phyloP scores from a whole-genome alignment of 2,888 invertebrate species.

The Magallana nippona region DNA sequence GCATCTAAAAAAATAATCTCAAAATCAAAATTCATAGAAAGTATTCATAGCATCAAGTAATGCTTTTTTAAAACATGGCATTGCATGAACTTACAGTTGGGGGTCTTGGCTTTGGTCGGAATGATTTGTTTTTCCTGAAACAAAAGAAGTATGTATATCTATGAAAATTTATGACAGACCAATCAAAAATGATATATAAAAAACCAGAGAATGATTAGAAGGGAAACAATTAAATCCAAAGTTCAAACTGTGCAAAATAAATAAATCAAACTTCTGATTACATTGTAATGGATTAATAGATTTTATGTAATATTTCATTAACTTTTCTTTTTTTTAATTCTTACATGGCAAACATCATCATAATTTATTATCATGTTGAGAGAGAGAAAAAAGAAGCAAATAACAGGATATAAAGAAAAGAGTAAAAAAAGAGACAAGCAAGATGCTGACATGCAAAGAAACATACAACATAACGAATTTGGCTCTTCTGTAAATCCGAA shows the following conservation, averaged over 20 bases:
- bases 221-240: neutral
- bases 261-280: too few relatives aligned
- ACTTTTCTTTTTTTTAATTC: neutral
- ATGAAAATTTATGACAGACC: too few relatives aligned
- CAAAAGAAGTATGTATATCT: neutral
- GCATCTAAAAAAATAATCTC: slow-evolving; percentile 82
- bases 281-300: too few relatives aligned
- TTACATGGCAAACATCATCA: neutral
- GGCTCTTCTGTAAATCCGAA: slow-evolving; percentile 74
- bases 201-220: neutral
- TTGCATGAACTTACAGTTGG: slow-evolving; percentile 85
- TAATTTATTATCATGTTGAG: neutral
- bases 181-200: neutral
- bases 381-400: slow-evolving; percentile 21
- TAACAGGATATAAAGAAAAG: neutral
- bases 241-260: too few relatives aligned
- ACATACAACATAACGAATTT: slow-evolving; percentile 74
- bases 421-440: slow-evolving; percentile 6
- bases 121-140: slow-evolving; percentile 94
- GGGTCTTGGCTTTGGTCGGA: slow-evolving; percentile 86
- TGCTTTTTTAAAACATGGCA: too few relatives aligned
- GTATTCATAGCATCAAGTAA: too few relatives aligned
- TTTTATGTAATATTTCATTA: neutral
- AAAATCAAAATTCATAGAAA: too few relatives aligned
- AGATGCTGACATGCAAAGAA: slow-evolving; percentile 41